Base-by-base conservation (phyloP, 2,888 invertebrate species). In the Thalpophila matura region DNA sequence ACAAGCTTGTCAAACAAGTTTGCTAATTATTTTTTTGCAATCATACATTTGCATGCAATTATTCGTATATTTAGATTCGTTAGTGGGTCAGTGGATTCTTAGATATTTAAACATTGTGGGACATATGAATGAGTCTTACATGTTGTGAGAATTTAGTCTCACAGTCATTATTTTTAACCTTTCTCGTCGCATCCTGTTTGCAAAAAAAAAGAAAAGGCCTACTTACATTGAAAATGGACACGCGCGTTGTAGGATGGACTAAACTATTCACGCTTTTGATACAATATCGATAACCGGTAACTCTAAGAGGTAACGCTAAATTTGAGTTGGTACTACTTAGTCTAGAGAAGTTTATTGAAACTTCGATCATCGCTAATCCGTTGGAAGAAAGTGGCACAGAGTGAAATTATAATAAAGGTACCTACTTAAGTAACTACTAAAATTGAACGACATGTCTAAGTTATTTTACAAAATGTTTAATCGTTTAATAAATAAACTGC, bases 1-100 rank as follows among this genome's bases (percentile, higher is more conserved):
- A 50, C 51, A 46, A 55, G 58, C 75, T 58, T 51, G 72, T 64
- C 75, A 64, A 72, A 64, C 76, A 47, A 49, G 70, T 69, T 75
- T 70, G 70, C 51, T 72, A 59, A 74, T 72, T 37, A 74, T 47
- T 74, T 72, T 71, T 72, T 72, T 74, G 72, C 72, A 72, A 71
- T 70, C 57, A 51, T 22, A 58, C 51, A 72, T 72, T 71, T 74
- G 47, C 54, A 62, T 71, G 54, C 35, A 50, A 43, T 59, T 61
- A 67, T 63, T 57, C 31, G 40, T 46, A 27, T 57, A 27, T 57
- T 71, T 57, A 50, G 63, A 56, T 62, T 70, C 27, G 40, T 62
- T 62, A 56, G 62, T 69, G 51, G 72, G 72, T 69, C 75, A 72
- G 50, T 58, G 35, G 58, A 33, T 69, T 74, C 42, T 53, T 47